phyloP scores from a whole-genome alignment of 2,888 invertebrate species.

The Linnaemya tessellans region DNA sequence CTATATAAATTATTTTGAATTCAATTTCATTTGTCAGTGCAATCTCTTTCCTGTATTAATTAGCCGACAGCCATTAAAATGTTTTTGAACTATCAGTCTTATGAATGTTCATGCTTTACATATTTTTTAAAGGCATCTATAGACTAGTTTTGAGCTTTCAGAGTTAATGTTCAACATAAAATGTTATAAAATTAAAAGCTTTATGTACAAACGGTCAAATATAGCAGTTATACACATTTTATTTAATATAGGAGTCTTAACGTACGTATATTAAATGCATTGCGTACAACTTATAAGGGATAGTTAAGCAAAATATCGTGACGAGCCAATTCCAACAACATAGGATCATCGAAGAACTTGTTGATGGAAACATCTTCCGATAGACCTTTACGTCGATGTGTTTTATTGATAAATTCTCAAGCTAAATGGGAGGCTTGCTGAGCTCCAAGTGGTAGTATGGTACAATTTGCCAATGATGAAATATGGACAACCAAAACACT shows the following conservation, averaged over 20 bases:
- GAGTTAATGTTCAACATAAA: too few species aligned
- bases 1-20: too few species aligned
- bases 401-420: constrained; percentile 99
- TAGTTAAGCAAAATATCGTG: constrained; percentile 99
- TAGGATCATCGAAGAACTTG: constrained; percentile 99
- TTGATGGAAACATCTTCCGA: constrained; percentile 99
- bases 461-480: constrained; percentile 99
- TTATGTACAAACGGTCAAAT: not conserved
- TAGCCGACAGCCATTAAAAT: too few species aligned
- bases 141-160: too few species aligned
- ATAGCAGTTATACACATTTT: constrained; percentile 22
- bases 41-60: too few species aligned
- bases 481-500: constrained; percentile 98
- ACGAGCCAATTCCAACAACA: too few species aligned
- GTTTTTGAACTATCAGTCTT: too few species aligned
- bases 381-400: constrained; percentile 96
- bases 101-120: too few species aligned
- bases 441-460: constrained; percentile 98
- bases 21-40: too few species aligned
- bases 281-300: constrained; percentile 78
- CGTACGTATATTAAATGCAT: constrained; percentile 10
- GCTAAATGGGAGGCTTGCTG: constrained; percentile 99
- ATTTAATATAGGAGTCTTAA: constrained; percentile 52
- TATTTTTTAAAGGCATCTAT: too few species aligned
- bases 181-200: not conserved